Evolutionary conservation across 1,140 invertebrate genomes (phyloP).

Genomic region (Orius laevigatus): DNA sequence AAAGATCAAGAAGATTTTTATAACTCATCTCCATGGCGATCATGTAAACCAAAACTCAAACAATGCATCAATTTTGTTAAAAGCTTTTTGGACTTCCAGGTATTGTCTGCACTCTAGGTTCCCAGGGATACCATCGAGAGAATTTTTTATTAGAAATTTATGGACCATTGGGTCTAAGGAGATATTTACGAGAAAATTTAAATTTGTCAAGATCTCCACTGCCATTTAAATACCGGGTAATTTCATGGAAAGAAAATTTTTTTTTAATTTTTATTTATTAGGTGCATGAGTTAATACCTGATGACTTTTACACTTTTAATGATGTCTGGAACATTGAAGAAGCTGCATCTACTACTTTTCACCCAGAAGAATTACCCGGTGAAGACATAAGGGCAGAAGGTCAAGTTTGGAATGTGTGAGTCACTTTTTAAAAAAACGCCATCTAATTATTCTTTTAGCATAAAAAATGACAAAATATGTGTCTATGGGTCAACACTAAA

Average conservation of each 20-base stretch:
- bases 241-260: too few relatives aligned
- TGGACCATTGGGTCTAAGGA: constrained; percentile 27
- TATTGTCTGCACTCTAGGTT: constrained; percentile 29
- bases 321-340: constrained; percentile 21
- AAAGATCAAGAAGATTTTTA: constrained; percentile 33
- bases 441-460: background rate
- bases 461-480: constrained; percentile 15
- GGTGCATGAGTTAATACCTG: constrained; percentile 27
- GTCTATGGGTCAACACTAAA: constrained; percentile 27
- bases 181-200: constrained; percentile 20
- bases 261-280: too few relatives aligned
- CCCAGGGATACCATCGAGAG: background rate
- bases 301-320: constrained; percentile 24
- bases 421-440: constrained; percentile 4
- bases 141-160: constrained; percentile 27
- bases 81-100: constrained; percentile 33
- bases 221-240: constrained; percentile 26
- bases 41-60: constrained; percentile 22
- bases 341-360: constrained; percentile 13
- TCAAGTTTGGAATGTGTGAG: constrained; percentile 26
- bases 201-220: constrained; percentile 26
- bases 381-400: constrained; percentile 17
- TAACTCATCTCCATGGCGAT: constrained; percentile 36
- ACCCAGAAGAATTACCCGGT: constrained; percentile 27
- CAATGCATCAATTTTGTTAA: constrained; percentile 5